A percentile compares a stretch with the other conserved stretches of the same genome.
Evolutionary conservation across 2,797 vertebrate species (phyloP).

Genomic region (Fundulus diaphanus): DNA sequence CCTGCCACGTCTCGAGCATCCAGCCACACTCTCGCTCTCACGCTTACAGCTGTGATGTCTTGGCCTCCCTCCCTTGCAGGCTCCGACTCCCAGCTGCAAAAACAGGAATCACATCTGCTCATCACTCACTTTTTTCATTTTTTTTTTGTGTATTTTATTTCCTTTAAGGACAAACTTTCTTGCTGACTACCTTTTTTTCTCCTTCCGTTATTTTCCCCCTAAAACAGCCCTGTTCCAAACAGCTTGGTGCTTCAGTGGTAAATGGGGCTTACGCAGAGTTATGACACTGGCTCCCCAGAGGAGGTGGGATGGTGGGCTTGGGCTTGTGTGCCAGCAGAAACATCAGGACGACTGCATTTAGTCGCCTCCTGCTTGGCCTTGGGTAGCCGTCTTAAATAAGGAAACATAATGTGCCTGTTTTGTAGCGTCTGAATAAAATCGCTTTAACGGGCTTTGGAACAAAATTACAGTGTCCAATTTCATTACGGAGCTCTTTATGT

Average conservation of each 20-base stretch:
- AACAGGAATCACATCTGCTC: constrained; percentile 42
- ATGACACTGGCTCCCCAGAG: not conserved
- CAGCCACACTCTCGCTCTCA: constrained; percentile 1
- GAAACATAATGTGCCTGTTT: not conserved
- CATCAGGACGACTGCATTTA: not conserved
- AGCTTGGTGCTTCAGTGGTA: not conserved
- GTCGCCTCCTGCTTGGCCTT: not conserved
- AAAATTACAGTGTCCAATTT: not conserved
- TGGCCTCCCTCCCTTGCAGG: constrained; percentile 18
- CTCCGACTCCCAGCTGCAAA: constrained; percentile 15
- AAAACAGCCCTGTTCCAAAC: not conserved
- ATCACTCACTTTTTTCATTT: not conserved
- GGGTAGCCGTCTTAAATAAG: not conserved
- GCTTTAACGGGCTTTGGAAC: not conserved
- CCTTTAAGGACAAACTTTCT: not conserved
- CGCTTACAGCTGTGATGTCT: constrained; percentile 13
- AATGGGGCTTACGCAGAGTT: not conserved
- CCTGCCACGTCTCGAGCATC: not conserved
- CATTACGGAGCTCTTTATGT: not conserved
- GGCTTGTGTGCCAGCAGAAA: not conserved
- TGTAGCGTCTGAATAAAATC: not conserved
- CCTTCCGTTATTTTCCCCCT: not conserved
- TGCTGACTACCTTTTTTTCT: not conserved
- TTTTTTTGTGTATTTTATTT: not conserved
- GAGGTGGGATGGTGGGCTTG: too few relatives aligned